A percentile compares a stretch with the other conserved stretches of the same genome.
Conservation (phyloP, 2,888 invertebrate species). For the Omphaloscelis lunosa region DNA sequence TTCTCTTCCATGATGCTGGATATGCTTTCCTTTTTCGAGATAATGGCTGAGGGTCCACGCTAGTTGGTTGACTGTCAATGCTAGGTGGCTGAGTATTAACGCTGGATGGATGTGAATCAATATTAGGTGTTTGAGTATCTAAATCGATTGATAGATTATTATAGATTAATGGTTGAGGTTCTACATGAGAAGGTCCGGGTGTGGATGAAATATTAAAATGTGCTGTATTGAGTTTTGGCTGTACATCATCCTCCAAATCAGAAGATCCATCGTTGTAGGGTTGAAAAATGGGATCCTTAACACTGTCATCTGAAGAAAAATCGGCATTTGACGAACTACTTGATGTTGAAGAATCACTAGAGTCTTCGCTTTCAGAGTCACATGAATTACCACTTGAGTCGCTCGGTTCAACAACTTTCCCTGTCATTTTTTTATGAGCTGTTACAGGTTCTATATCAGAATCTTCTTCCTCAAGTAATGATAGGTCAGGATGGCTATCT, state of each 20-base stretch:
- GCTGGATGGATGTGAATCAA: no score
- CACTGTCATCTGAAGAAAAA: slow-evolving; percentile 12
- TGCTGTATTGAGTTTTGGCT: not conserved
- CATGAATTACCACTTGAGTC: not conserved
- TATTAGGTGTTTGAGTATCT: no score
- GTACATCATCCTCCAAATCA: not conserved
- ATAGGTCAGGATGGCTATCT: not conserved
- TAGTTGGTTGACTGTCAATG: slow-evolving; percentile 35
- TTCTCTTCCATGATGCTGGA: slow-evolving; percentile 51
- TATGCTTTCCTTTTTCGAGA: slow-evolving; percentile 45
- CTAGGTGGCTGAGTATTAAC: slow-evolving; percentile 14
- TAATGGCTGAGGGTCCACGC: slow-evolving; percentile 22
- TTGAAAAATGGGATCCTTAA: not conserved
- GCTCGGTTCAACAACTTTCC: not conserved
- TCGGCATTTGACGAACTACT: not conserved
- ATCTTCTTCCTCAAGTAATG: slow-evolving; percentile 2
- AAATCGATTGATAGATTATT: not conserved
- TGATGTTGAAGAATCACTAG: slow-evolving; percentile 1
- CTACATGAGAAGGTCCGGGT: not conserved
- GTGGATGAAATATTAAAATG: not conserved
- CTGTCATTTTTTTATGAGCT: not conserved
- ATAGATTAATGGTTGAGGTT: not conserved
- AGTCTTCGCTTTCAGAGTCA: slow-evolving; percentile 5
- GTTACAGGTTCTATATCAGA: not conserved
- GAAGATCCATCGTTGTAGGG: not conserved